Conservation (phyloP, 2,888 invertebrate genomes). For the Lycia hirtaria region DNA sequence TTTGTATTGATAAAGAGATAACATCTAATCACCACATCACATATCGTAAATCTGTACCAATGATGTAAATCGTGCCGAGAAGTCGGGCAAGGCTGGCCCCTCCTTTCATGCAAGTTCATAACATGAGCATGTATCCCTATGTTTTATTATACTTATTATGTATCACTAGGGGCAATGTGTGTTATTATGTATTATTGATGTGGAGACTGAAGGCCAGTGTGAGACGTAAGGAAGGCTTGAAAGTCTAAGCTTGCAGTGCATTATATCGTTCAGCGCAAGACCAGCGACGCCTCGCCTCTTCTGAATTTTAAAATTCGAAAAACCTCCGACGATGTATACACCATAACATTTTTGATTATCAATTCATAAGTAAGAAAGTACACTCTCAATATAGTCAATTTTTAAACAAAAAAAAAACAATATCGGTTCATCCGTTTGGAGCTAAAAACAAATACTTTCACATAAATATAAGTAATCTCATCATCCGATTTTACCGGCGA, state of each 20-base stretch:
- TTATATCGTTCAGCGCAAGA: not conserved
- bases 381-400: no score
- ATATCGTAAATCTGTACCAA: slow-evolving; percentile 59
- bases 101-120: slow-evolving; percentile 53
- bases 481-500: no score
- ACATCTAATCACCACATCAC: slow-evolving; percentile 34
- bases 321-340: no score
- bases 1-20: slow-evolving; percentile 7
- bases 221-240: not conserved
- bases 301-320: no score
- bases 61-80: slow-evolving; percentile 60
- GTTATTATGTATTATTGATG: slow-evolving; percentile 23
- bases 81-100: slow-evolving; percentile 71
- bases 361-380: no score
- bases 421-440: no score
- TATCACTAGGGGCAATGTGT: slow-evolving; percentile 7
- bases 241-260: no score
- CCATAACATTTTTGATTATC: no score
- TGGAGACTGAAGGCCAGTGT: not conserved
- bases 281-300: no score
- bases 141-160: slow-evolving; percentile 28
- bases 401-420: no score
- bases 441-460: no score
- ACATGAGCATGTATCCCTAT: slow-evolving; percentile 30
- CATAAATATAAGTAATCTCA: no score